These are phyloP conservation scores for Actinopyga echinites DNA, from an alignment of 53 echinoderm and acorn worm species.

Conservation along the genomic window DNA sequence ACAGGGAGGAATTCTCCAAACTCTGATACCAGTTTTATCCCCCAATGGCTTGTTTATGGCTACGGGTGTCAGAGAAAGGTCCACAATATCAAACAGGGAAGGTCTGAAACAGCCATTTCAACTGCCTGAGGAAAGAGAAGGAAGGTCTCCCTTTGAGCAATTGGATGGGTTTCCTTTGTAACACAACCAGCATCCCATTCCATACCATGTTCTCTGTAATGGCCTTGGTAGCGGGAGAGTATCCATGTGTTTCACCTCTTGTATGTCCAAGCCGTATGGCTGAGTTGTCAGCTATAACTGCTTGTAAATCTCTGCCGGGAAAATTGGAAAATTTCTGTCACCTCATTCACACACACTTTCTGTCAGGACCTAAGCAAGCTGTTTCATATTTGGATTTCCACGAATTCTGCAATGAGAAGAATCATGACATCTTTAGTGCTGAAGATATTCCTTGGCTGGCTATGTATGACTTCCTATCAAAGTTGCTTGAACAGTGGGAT, in stretches of 20 bases:
- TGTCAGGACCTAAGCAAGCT: not conserved
- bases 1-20: too few species aligned
- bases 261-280: constrained; percentile 14
- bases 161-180: constrained; percentile 4
- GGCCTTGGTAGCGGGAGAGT: not conserved
- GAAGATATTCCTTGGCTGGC: not conserved
- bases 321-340: not conserved
- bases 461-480: not conserved
- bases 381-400: not conserved
- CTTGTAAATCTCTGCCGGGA: not conserved
- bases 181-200: not conserved
- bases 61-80: too few species aligned
- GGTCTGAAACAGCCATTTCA: too few species aligned
- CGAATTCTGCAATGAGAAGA: not conserved
- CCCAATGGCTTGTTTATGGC: too few species aligned
- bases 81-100: too few species aligned
- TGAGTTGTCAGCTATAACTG: not conserved
- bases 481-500: constrained; percentile 1
- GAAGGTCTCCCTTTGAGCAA: not conserved
- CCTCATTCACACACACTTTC: constrained; percentile 1
- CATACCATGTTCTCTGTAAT: not conserved
- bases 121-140: not conserved
- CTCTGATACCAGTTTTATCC: too few species aligned
- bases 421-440: not conserved
- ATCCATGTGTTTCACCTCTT: not conserved